Evolutionary conservation across 2,113 vertebrate species (phyloP), one percentile per base, ranked within the genome.

Genomic region (Xenopus laevis): DNA sequence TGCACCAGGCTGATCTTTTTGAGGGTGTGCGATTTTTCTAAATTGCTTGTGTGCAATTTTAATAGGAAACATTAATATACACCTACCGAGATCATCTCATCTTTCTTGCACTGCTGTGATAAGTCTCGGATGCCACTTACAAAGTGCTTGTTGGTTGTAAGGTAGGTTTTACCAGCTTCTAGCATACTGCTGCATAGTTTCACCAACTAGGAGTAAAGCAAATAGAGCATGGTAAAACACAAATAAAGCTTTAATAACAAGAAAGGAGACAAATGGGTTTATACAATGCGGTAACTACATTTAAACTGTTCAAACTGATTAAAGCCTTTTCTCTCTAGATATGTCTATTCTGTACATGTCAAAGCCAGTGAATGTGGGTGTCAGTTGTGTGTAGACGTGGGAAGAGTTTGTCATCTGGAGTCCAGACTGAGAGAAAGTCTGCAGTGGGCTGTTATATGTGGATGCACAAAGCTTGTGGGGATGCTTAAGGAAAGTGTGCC

Each of bases 161-260:
- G 87, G 4, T 98, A 98, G 15, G 88, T 91, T 86, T 95, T 96
- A 65, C 96, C 96, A 0, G 96, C 95, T 78, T 98, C 96, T 0
- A 98, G 91, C 96, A 98, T 96, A 18, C 96, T 91, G 0, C 95
- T 95, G 90, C 96, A 98, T 74, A 98, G 89, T 88, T 97, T 97
- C 80, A 98, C 96, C 89, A 98, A 88, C 96, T 98, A 66, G 0
- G 18, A 78, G 55, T 69, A 65, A 61, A 33, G 17, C 13, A 33
- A 17, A 52, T 1, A 62, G 2, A 44, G 4, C 33, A 40, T 40
- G 33, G 33, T 40, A 40, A 40, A 68, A 17, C 1, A 58, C 6
- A 15, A 10, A 20, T 12, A 18, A 10, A 27, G 1, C 23, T 27
- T 27, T 27, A 27, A 44, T 58, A 21, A 53, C 4, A 4, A 17